Percentiles rank a stretch among this genome's conserved stretches.
Evolutionary conservation across 2,888 invertebrate genomes (phyloP).

Genomic region (Dastarcus helophoroides): DNA sequence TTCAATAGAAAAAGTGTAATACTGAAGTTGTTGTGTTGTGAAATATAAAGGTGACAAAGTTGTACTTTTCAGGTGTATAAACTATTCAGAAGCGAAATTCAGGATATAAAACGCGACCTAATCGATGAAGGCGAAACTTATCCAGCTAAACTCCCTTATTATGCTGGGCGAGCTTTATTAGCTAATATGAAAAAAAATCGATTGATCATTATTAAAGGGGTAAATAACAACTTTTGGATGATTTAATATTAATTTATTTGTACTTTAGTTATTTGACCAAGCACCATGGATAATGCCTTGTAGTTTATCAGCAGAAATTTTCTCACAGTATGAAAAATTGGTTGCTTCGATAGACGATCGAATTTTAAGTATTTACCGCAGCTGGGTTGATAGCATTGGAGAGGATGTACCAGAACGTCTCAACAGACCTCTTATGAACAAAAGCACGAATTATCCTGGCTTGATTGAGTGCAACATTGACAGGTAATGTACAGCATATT

Average conservation of each 20-base stretch:
- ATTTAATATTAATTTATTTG: too few relatives aligned
- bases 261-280: conserved; percentile 46
- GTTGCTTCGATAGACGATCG: conserved; percentile 47
- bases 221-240: too few relatives aligned
- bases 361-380: conserved; percentile 42
- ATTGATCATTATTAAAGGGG: conserved; percentile 47
- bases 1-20: too few relatives aligned
- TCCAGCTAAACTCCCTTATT: conserved; percentile 57
- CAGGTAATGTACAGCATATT: too few relatives aligned
- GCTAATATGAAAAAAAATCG: conserved; percentile 56
- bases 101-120: conserved; percentile 59
- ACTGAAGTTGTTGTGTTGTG: too few relatives aligned
- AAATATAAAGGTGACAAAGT: too few relatives aligned
- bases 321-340: conserved; percentile 53
- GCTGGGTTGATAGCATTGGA: conserved; percentile 48
- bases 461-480: conserved; percentile 73
- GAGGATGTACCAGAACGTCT: conserved; percentile 47
- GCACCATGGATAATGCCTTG: conserved; percentile 71
- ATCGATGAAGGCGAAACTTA: conserved; percentile 48
- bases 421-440: conserved; percentile 61
- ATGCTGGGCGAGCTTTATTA: conserved; percentile 59
- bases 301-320: conserved; percentile 59
- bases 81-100: conserved; percentile 65
- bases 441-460: conserved; percentile 50
- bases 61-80: conserved; percentile 70